A percentile compares a stretch with the other conserved stretches of the same genome.
Conservation (phyloP, 2,113 vertebrate species). For the Psittacara wagleri region DNA sequence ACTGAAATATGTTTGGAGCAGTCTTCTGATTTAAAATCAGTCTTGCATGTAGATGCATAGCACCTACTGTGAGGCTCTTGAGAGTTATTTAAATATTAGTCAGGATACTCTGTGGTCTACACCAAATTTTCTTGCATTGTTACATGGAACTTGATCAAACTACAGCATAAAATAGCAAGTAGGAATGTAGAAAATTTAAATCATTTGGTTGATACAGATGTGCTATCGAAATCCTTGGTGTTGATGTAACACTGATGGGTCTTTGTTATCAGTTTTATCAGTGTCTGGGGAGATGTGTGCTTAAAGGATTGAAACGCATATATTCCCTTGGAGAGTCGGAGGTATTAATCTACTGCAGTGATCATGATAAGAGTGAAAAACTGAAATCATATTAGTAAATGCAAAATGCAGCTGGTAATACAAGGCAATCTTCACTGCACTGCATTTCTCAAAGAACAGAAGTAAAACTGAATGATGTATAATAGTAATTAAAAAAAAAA, state of each 20-base stretch:
- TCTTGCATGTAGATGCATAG: not conserved
- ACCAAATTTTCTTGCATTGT: not conserved
- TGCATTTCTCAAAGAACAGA: not conserved
- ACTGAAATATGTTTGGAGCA: not conserved
- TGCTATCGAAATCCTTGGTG: not conserved
- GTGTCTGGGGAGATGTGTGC: not conserved
- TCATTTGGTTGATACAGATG: not conserved
- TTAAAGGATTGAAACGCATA: not conserved
- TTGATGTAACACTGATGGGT: not conserved
- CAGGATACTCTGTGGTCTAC: not conserved
- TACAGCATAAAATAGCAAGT: not conserved
- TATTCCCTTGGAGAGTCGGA: not conserved
- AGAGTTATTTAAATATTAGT: not conserved
- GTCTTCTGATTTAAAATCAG: not conserved
- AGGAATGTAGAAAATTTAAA: not conserved
- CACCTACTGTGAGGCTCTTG: not conserved
- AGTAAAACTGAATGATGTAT: not conserved
- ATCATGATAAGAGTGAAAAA: not conserved
- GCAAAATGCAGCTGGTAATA: not conserved
- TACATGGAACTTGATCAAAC: not conserved
- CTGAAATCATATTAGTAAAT: not conserved
- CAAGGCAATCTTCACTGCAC: not conserved
- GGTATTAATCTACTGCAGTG: not conserved
- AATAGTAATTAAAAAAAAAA: not conserved
- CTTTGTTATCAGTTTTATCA: not conserved